Evolutionary conservation across 2,888 invertebrate genomes (phyloP), one percentile per base, ranked within the genome.

Genomic region (Brassicogethes aeneus): DNA sequence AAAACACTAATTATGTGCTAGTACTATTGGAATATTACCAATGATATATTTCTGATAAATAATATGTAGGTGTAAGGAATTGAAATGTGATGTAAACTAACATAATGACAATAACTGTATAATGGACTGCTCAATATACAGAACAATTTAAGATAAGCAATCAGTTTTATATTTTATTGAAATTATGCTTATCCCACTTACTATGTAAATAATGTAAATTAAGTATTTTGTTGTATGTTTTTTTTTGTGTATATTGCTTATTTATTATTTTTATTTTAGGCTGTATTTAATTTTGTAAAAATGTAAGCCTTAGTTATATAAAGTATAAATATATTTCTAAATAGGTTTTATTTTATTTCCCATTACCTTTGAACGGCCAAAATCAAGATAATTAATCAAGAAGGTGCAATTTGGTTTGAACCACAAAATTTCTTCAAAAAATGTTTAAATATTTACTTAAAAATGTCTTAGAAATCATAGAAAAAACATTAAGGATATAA

Each of bases 51-150:
- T 34, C 16, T 35, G 29, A 15, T 42, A 35, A n/a, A 30, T 38
- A 34, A 29, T 34, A 39, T 30, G 14, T 38, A 30, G 17, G 32
- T 29, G 41, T 41, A 37, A 37, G 39, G 43, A 44, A 46, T 43
- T 43, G 42, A 46, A 46, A 46, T 46, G 46, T 46, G 46, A 46
- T 46, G 45, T 40, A 37, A 39, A 23, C 23, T 23, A 23, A 23
- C 23, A 23, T 40, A 46, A 36, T 42, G 39, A 39, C 40, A 40
- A 43, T 43, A 37, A 41, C 35, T 39, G 13, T 37, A 34, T 36
- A 16, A 43, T 40, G 41, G 44, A 46, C 45, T 48, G 44, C 48
- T 48, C 48, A 48, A 46, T n/a, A n/a, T n/a, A n/a, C n/a, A n/a
- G n/a, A n/a, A n/a, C n/a, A n/a, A n/a, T n/a, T n/a, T n/a, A n/a